Evolutionary conservation across 2,888 invertebrate genomes (phyloP).

Genomic region (Latrodectus elegans): DNA sequence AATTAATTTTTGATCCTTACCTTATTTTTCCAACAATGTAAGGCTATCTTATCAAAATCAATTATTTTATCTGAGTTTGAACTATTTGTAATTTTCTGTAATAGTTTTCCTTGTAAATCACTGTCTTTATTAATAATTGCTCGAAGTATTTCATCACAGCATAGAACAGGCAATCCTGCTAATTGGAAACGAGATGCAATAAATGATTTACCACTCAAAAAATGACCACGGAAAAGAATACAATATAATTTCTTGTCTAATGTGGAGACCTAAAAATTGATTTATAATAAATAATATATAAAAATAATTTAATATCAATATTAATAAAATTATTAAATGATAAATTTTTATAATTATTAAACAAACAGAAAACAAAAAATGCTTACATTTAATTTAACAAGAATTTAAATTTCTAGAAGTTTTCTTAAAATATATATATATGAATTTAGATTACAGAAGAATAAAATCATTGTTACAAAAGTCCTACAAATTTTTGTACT

Average conservation of each 20-base stretch:
- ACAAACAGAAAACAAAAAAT: no score
- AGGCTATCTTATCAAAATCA: slow-evolving; percentile 19
- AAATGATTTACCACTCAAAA: slow-evolving; percentile 39
- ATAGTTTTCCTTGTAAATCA: not conserved
- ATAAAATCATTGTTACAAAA: not conserved
- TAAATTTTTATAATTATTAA: no score
- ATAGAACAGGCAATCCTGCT: slow-evolving; percentile 26
- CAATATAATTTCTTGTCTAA: not conserved
- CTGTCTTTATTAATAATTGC: slow-evolving; percentile 29
- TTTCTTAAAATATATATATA: no score
- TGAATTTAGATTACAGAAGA: not conserved
- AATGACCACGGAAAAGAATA: slow-evolving; percentile 41
- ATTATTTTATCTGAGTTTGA: slow-evolving; percentile 1
- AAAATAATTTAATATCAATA: no score
- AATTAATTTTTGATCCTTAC: slow-evolving; percentile 7
- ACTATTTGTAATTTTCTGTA: not conserved
- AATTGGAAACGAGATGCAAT: slow-evolving; percentile 23
- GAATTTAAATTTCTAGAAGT: no score
- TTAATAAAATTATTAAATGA: no score
- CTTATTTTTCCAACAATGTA: slow-evolving; percentile 26
- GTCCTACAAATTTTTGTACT: no score
- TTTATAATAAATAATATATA: not conserved
- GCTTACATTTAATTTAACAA: no score
- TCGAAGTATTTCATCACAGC: slow-evolving; percentile 41
- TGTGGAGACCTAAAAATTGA: not conserved